phyloP scores from a whole-genome alignment of 2,113 vertebrate genomes.

The Stomatorhinus ivindoensis region DNA sequence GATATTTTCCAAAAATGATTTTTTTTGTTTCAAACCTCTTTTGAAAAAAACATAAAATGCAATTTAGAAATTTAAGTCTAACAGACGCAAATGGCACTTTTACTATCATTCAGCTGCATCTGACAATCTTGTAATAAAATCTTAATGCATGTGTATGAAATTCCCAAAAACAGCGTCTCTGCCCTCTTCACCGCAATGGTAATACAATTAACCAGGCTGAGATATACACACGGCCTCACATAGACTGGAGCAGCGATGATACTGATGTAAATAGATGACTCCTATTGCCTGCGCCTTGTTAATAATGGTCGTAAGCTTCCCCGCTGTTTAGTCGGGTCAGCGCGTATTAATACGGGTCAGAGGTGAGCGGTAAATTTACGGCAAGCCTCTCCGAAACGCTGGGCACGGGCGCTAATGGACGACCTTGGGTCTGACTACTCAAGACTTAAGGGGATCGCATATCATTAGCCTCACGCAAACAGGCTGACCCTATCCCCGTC shows the following conservation, averaged over 20 bases:
- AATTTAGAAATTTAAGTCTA: background rate
- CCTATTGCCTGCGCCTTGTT: slow-evolving; percentile 58
- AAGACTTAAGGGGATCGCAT: slow-evolving; percentile 96
- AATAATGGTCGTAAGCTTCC: slow-evolving; percentile 66
- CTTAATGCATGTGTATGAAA: background rate
- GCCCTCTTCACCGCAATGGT: background rate
- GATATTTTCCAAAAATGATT: background rate
- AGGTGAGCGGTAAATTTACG: slow-evolving; percentile 92
- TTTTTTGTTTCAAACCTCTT: background rate
- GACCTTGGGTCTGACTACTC: slow-evolving; percentile 89
- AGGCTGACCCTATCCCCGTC: slow-evolving; percentile 78
- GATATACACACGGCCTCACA: background rate
- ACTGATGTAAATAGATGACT: slow-evolving; percentile 35
- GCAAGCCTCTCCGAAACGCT: slow-evolving; percentile 66
- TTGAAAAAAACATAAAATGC: background rate
- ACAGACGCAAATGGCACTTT: background rate
- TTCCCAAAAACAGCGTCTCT: background rate
- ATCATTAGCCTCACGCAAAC: slow-evolving; percentile 79
- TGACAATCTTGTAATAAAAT: background rate
- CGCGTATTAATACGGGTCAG: slow-evolving; percentile 90
- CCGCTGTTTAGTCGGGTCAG: slow-evolving; percentile 70
- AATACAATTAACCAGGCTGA: background rate
- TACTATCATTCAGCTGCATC: background rate
- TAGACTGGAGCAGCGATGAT: background rate
- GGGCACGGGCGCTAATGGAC: slow-evolving; percentile 96